phyloP scores from a whole-genome alignment of 2,113 vertebrate species.

The Euleptes europaea region DNA sequence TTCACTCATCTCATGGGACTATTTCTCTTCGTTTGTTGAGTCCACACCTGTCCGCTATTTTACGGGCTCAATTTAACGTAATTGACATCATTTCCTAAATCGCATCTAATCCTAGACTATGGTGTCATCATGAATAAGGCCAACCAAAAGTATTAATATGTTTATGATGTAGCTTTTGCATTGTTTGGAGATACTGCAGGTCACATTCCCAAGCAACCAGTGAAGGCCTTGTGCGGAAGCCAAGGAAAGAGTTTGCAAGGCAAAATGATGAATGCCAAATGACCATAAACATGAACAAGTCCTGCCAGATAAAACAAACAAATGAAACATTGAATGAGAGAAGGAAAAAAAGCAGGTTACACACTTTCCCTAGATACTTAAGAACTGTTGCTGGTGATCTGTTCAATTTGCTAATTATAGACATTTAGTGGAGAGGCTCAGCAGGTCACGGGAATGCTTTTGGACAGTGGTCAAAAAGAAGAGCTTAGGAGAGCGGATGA shows the following conservation, averaged over 20 bases:
- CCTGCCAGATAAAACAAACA: slow-evolving; percentile 32
- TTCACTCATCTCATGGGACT: neutral
- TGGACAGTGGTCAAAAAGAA: neutral
- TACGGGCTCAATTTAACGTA: neutral
- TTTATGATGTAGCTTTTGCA: neutral
- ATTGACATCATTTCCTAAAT: neutral
- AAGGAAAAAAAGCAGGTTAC: slow-evolving; percentile 14
- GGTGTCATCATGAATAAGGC: neutral
- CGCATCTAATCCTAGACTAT: neutral
- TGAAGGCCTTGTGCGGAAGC: neutral
- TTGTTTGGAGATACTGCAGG: neutral
- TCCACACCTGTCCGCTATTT: neutral
- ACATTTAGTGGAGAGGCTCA: neutral
- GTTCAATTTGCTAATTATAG: neutral
- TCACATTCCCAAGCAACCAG: neutral
- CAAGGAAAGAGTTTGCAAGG: neutral
- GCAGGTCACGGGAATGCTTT: neutral
- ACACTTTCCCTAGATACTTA: neutral
- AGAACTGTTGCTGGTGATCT: neutral
- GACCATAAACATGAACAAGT: neutral
- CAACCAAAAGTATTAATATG: neutral
- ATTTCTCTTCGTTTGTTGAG: neutral
- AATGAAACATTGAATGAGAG: neutral
- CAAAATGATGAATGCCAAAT: slow-evolving; percentile 10
- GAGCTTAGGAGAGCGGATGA: neutral